Evolutionary conservation across 2,113 vertebrate species (phyloP).

Genomic region (Malurus elegans): DNA sequence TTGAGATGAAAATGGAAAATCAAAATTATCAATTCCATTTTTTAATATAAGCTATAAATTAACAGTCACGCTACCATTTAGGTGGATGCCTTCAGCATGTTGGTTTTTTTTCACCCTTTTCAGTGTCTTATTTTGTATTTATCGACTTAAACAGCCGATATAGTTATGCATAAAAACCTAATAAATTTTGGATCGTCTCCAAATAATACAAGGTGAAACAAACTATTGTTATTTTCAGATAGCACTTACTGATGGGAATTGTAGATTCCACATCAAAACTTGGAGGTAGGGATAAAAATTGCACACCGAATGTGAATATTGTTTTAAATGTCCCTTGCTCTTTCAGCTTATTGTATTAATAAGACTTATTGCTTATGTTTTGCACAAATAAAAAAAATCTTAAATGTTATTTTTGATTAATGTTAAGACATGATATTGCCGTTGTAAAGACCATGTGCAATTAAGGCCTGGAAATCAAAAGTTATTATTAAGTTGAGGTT

Average conservation of each 20-base stretch:
- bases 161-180: not conserved
- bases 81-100: not conserved
- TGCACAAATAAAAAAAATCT: constrained; percentile 34
- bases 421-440: not conserved
- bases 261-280: not conserved
- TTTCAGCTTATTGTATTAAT: constrained; percentile 8
- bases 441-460: not conserved
- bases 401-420: not conserved
- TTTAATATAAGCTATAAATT: not conserved
- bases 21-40: not conserved
- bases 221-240: not conserved
- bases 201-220: not conserved
- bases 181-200: not conserved
- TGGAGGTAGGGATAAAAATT: constrained; percentile 15
- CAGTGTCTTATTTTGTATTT: constrained; percentile 28
- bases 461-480: not conserved
- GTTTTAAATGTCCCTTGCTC: constrained; percentile 20
- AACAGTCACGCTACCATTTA: not conserved
- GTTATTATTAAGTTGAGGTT: not conserved
- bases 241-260: constrained; percentile 46
- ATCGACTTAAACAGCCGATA: not conserved
- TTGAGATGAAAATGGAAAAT: not conserved
- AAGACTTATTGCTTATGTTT: constrained; percentile 14
- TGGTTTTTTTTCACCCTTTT: not conserved
- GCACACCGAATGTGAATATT: not conserved